Evolutionary conservation across 2,888 invertebrate genomes (phyloP).

Genomic region (Esperia sulphurella): DNA sequence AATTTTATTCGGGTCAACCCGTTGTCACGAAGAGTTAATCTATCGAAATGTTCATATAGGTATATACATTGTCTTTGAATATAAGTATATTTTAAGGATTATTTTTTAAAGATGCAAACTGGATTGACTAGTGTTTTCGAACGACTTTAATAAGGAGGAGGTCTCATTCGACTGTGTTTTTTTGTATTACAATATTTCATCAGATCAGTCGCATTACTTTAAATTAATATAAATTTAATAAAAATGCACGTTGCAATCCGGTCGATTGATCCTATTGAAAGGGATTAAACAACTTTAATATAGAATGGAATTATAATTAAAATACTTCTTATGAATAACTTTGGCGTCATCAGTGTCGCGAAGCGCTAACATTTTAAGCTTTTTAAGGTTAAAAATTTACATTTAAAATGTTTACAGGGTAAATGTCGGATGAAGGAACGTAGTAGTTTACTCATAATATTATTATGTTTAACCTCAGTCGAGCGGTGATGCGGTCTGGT

Average conservation of each 20-base stretch:
- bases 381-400: slow-evolving; percentile 15
- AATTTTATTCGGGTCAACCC: too few species aligned
- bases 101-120: neutral
- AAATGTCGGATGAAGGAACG: neutral
- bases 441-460: slow-evolving; percentile 10
- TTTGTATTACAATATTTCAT: slow-evolving; percentile 23
- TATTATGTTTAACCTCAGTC: slow-evolving; percentile 2
- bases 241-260: slow-evolving; percentile 34
- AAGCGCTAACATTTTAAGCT: slow-evolving; percentile 18
- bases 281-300: slow-evolving; percentile 48
- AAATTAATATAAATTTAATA: slow-evolving; percentile 32
- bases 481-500: neutral
- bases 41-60: too few species aligned
- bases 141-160: too few species aligned
- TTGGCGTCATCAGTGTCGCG: slow-evolving; percentile 31
- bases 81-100: too few species aligned
- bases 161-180: too few species aligned
- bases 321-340: slow-evolving; percentile 51
- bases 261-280: slow-evolving; percentile 34
- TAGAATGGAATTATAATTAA: slow-evolving; percentile 58
- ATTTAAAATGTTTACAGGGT: slow-evolving; percentile 14
- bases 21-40: too few species aligned
- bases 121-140: slow-evolving; percentile 12
- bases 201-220: slow-evolving; percentile 31
- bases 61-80: too few species aligned